phyloP scores from a whole-genome alignment of 2,797 vertebrate species.

The Arnoldichthys spilopterus region DNA sequence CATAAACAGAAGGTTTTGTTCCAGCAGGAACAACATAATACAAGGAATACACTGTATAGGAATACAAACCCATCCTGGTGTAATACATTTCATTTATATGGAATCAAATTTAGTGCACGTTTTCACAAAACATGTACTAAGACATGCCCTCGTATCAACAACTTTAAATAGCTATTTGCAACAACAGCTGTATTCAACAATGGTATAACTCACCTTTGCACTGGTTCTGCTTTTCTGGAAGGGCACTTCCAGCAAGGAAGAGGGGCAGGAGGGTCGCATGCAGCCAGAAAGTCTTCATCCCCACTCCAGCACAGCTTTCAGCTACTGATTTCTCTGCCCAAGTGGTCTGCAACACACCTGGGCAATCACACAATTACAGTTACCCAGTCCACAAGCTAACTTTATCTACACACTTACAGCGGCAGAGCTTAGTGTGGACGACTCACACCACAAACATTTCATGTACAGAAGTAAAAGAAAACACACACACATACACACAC shows the following conservation, averaged over 20 bases:
- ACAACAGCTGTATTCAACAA: not conserved
- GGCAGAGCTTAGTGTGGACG: not conserved
- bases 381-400: not conserved
- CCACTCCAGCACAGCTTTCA: not conserved
- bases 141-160: not conserved
- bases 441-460: not conserved
- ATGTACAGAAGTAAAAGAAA: conserved; percentile 15
- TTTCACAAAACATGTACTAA: too few species aligned
- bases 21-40: too few species aligned
- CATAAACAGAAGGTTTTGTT: too few species aligned
- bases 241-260: conserved; percentile 29
- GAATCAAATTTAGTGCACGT: too few species aligned
- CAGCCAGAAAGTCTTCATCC: conserved; percentile 51
- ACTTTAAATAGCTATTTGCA: not conserved
- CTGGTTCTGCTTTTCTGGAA: conserved; percentile 2
- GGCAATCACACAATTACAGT: not conserved
- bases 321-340: not conserved
- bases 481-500: not conserved
- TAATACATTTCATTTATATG: too few species aligned
- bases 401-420: not conserved
- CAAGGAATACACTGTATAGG: too few species aligned
- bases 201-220: conserved; percentile 54
- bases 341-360: not conserved
- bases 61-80: too few species aligned
- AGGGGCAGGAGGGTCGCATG: conserved; percentile 44